Base-by-base conservation (phyloP, 92 coral and sea anemone genomes). In the Montipora capitata region DNA sequence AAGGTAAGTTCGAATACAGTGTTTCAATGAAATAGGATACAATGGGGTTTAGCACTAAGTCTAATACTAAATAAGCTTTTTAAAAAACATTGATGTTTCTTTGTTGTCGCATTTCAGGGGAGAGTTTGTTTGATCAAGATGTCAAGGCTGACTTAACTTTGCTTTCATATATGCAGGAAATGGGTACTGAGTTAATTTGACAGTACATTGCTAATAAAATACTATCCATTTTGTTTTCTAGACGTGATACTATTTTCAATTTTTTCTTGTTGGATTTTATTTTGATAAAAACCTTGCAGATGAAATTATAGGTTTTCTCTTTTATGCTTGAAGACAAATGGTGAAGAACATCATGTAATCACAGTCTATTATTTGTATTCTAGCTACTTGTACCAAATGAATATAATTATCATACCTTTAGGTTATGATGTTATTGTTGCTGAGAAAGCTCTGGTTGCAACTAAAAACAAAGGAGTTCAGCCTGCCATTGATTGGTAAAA, bases 401-500 rank as follows among this genome's bases (percentile, higher is more conserved):
- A 27, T 27, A 27, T 27, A 27, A 27, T 48, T 48, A 5, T 48
- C 52, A 48, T 52, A 10, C 45, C 67, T 71, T 58, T 20, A 96
- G 99, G 99, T 39, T 97, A 88, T 94, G 94, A 94, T 83, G 73
- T 92, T 44, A 62, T 39, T 20, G 90, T 90, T 10, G 92, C 99
- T 80, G 99, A 97, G 78, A 91, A 74, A 82, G 99, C 99, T 65
- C 83, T 97, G 57, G 85, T 97, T 66, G 92, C 88, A 4, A 97
- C 99, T 14, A 88, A 73, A 75, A 97, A 97, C 92, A 91, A 85
- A 87, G 99, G 99, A 9, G 91, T 97, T 27, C 98, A 96, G 80
- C 98, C 97, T 15, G 99, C 99, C 2, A 97, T 97, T 94, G 99
- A 97, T 70, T 97, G 99, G 99, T 97, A 88, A 48, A 48, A 5